A percentile compares a stretch with the other conserved stretches of the same genome.
phyloP scores from a whole-genome alignment of 1,140 invertebrate genomes.

The Saccostrea cuccullata region DNA sequence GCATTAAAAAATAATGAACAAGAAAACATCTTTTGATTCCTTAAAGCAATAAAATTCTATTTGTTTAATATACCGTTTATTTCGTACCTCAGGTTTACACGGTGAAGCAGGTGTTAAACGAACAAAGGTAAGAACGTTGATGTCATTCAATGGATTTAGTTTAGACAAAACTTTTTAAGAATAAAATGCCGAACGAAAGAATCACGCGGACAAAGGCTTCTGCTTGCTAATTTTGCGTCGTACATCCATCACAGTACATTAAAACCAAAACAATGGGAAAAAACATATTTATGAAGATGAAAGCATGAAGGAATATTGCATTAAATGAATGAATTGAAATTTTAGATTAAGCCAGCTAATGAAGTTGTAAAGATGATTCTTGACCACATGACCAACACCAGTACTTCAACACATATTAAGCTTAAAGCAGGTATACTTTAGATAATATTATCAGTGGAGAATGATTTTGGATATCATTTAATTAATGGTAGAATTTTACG shows the following conservation, averaged over 20 bases:
- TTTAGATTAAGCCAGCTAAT: constrained; percentile 74
- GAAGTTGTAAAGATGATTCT: constrained; percentile 79
- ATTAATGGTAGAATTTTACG: no score
- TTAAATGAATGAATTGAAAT: not conserved
- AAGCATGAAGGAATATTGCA: no score
- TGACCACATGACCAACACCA: constrained; percentile 78
- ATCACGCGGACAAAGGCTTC: no score
- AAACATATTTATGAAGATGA: no score
- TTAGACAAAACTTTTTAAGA: not conserved
- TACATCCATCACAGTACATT: no score
- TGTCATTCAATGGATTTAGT: not conserved
- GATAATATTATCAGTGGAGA: not conserved
- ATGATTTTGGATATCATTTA: no score
- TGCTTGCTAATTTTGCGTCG: no score
- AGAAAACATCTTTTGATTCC: not conserved
- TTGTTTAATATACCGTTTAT: not conserved
- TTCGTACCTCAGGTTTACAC: constrained; percentile 82
- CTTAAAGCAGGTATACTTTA: constrained; percentile 75
- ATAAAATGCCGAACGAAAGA: no score
- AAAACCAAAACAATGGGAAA: no score
- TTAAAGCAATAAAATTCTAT: not conserved
- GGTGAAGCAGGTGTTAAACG: constrained; percentile 90
- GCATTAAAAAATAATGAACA: not conserved
- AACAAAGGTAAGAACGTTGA: constrained; percentile 80
- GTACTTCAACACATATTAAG: constrained; percentile 77